Evolutionary conservation across 2,888 invertebrate genomes (phyloP).

Genomic region (Drosophila demipolita): DNA sequence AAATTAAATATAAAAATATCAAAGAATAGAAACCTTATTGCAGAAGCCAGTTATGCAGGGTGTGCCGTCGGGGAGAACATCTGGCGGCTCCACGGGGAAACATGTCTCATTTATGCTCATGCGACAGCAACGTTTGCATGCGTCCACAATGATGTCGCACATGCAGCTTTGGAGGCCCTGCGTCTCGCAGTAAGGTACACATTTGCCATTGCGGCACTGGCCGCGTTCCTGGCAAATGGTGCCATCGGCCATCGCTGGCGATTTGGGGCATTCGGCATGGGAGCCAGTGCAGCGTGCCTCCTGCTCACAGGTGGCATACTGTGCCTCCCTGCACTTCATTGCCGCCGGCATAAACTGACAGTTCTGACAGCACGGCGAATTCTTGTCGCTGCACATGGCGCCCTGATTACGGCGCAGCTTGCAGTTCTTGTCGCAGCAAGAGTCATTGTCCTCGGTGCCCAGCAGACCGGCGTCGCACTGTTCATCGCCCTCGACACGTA

Average conservation of each 20-base stretch:
- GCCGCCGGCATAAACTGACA: conserved; percentile 94
- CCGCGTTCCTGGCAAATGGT: conserved; percentile 96
- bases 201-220: conserved; percentile 95
- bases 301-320: conserved; percentile 96
- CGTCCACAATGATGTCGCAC: conserved; percentile 96
- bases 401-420: conserved; percentile 92
- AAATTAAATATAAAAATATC: neutral
- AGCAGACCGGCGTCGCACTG: conserved; percentile 98
- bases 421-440: conserved; percentile 97
- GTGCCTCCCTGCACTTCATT: conserved; percentile 95
- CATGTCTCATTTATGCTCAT: conserved; percentile 96
- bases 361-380: conserved; percentile 97
- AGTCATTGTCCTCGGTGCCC: conserved; percentile 96
- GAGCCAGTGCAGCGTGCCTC: conserved; percentile 95
- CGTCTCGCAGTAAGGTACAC: conserved; percentile 96
- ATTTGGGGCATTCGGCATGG: conserved; percentile 92
- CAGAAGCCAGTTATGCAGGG: conserved; percentile 99
- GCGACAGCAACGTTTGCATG: conserved; percentile 97
- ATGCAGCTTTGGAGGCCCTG: conserved; percentile 97
- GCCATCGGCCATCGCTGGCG: conserved; percentile 89
- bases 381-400: conserved; percentile 98
- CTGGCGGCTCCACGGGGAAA: conserved; percentile 94
- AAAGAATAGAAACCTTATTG: conserved; percentile 89
- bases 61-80: conserved; percentile 96
- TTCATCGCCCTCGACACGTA: conserved; percentile 97